Base-by-base conservation (phyloP, 2,888 invertebrate species). In the Parapristionchus giblindavisi region DNA sequence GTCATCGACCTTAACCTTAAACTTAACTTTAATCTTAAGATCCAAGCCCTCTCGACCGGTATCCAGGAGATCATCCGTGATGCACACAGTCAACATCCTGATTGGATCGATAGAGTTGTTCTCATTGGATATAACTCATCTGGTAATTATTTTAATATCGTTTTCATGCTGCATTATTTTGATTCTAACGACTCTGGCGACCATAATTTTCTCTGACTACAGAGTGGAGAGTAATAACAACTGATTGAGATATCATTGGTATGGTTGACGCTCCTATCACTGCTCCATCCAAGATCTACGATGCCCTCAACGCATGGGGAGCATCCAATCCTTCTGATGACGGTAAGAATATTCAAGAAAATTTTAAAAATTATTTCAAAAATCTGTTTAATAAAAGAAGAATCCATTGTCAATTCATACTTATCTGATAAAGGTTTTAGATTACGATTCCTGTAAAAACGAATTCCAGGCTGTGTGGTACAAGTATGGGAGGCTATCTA, bases 111-210 rank as follows among this genome's bases (percentile, higher is more conserved):
- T 8, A 11, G 56, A 54, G 24, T 71, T 36, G 70, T 71, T 17
- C 70, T 71, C n/a, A 56, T 71, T 27, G 70, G 70, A 54, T 71
- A 71, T 56, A 27, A 71, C 40, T 54, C 56, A 29, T 32, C 40
- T 11, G 29, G 60, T 60, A 17, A 14, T 6, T 60, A 14, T 11
- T n/a, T 54, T 43, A 43, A 17, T 43, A 43, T 43, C 8, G 11
- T 43, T 14, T 43, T 43, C 17, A 14, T 43, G 17, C 17, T 43
- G 8, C 8, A 17, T 43, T 43, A 43, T 43, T 43, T 17, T 43
- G 8, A 43, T 43, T 43, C 17, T 43, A n/a, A n/a, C 43, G 43
- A 8, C 17, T 43, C 17, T 14, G 43, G 43, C 11, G 11, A 17
- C 43, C 17, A 43, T 43, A 43, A 8, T 43, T 43, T 43, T 43